A percentile compares a stretch with the other conserved stretches of the same genome.
Evolutionary conservation across 2,888 invertebrate genomes (phyloP).

Genomic region (Elmis aenea): DNA sequence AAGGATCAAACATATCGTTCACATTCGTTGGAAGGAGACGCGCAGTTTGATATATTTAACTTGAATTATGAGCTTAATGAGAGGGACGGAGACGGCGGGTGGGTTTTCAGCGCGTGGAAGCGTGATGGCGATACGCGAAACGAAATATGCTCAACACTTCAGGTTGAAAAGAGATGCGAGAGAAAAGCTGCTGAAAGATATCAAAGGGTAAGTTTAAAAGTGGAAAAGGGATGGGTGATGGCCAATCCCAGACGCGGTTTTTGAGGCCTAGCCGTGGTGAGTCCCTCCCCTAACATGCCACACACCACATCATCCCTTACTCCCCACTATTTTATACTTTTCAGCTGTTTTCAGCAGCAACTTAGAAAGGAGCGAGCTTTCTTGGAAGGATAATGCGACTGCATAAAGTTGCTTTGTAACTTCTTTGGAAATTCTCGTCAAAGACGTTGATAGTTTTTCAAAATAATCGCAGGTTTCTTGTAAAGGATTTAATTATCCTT

Average conservation of each 20-base stretch:
- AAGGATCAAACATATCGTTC: conserved; percentile 32
- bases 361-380: conserved; percentile 15
- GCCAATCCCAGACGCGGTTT: conserved; percentile 50
- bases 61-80: conserved; percentile 16
- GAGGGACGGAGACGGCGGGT: conserved; percentile 12
- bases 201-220: conserved; percentile 8
- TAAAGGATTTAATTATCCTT: too few species aligned
- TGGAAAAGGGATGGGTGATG: conserved; percentile 17
- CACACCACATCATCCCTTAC: conserved; percentile 42
- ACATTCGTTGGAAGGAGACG: conserved; percentile 33
- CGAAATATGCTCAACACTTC: conserved; percentile 6
- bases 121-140: conserved; percentile 5
- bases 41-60: conserved; percentile 34
- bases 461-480: too few species aligned
- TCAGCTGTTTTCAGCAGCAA: conserved; percentile 18
- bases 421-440: too few species aligned
- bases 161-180: conserved; percentile 13
- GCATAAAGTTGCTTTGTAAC: too few species aligned
- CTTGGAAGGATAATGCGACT: conserved; percentile 7
- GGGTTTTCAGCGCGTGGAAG: conserved; percentile 1
- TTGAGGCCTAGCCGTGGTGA: conserved; percentile 49
- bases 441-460: too few species aligned
- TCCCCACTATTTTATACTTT: conserved; percentile 23
- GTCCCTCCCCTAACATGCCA: conserved; percentile 48
- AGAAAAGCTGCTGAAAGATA: conserved; percentile 5